Base-by-base conservation (phyloP, 2,113 vertebrate genomes). In the Corvus cornix region DNA sequence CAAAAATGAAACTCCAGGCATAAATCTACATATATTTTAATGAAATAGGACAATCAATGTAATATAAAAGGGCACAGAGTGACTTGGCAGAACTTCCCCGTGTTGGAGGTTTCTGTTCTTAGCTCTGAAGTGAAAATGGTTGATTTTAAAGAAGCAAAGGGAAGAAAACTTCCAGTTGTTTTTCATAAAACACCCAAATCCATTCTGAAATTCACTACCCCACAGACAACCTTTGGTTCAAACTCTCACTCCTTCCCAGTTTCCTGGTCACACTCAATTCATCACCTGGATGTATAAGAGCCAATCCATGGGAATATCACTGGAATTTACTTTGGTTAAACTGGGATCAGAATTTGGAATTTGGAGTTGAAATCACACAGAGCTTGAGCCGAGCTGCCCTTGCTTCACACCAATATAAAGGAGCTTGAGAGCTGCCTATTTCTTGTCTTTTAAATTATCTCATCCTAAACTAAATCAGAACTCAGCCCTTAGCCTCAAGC, bases 221-320 rank as follows among this genome's bases (percentile, higher is more conserved):
- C 14, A 9, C 19, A 28, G 46, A 43, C 19, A 52, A 60, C 44
- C 41, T 79, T 17, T 17, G 20, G 37, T 27, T 68, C 30, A 37
- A 39, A 52, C 27, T 51, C 48, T 33, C 16, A 59, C 39, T 33
- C 16, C 51, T 59, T 87, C 28, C 56, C 52, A 27, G 8, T 44
- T 67, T 46, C 48, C 39, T 51, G 53, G 15, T 58, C 1, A 0
- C 37, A 35, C 48, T 43, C 2, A 0, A 2, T 63, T 67, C 60
- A 46, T 12, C 21, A 53, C 9, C 6, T 0, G 1, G 3, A 5
- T 21, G 11, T 4, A 0, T 10, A n/a, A 30, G 2, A 13, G 5
- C 9, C 23, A 41, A 21, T 23, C 60, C 37, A 39, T 13, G 8
- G 39, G 43, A 70, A 44, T 13, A 37, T 11, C 31, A 31, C 26